These are phyloP conservation scores for Neopipo cinnamomea DNA, from an alignment of 2,113 vertebrate species.

Conservation along the genomic window DNA sequence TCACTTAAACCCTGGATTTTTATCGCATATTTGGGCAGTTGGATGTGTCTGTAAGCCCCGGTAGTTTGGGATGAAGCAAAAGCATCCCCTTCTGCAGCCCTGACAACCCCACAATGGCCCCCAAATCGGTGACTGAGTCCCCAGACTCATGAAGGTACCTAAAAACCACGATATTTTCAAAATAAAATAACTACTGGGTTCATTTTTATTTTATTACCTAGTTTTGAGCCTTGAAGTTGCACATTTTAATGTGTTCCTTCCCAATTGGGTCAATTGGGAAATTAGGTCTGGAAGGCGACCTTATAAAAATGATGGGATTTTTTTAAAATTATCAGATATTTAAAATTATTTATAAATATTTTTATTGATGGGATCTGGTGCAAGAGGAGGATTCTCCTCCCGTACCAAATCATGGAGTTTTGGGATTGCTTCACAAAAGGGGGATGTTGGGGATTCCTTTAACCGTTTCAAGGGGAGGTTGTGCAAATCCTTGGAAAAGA, in stretches of 20 bases:
- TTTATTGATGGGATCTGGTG: neutral
- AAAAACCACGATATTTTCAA: fast-evolving
- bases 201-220: neutral
- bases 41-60: neutral
- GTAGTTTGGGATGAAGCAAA: neutral
- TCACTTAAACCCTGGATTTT: neutral
- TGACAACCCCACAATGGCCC: neutral
- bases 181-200: neutral
- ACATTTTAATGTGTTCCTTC: neutral
- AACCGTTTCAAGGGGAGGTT: neutral
- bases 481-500: neutral
- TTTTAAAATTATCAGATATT: neutral
- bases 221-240: neutral
- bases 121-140: neutral
- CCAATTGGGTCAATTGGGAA: neutral
- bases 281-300: fast-evolving
- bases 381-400: neutral
- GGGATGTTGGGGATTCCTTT: neutral
- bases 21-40: neutral
- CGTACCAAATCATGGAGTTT: neutral
- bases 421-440: neutral
- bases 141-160: neutral
- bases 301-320: neutral
- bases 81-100: neutral
- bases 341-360: no score